Conservation (phyloP, 2,113 vertebrate species). For the Copsychus sechellarum region DNA sequence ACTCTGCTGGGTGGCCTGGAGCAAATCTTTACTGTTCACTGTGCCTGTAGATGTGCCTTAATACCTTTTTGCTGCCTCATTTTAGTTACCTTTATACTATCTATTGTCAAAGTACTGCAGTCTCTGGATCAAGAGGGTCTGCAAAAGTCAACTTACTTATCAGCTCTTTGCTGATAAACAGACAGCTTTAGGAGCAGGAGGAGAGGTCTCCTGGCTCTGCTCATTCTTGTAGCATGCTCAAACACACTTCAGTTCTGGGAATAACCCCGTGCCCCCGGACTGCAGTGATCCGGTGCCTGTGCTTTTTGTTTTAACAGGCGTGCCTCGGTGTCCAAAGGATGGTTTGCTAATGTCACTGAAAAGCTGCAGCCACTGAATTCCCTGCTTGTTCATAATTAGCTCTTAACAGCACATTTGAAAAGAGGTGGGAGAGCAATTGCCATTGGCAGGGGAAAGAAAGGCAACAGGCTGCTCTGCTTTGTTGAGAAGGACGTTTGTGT, state of each 20-base stretch:
- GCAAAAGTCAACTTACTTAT: neutral
- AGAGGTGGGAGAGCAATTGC: conserved; percentile 14
- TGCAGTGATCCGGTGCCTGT: neutral
- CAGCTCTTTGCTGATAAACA: neutral
- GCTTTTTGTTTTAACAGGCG: neutral
- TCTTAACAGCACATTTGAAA: conserved; percentile 50
- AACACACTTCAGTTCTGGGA: neutral
- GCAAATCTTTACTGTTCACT: neutral
- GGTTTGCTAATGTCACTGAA: neutral
- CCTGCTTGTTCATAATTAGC: conserved; percentile 54
- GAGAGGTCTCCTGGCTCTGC: neutral
- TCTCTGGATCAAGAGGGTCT: neutral
- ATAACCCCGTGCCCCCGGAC: neutral
- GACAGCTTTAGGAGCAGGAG: neutral
- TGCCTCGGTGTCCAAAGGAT: neutral
- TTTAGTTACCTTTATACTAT: neutral
- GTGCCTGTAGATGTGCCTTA: neutral
- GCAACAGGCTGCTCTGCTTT: conserved; percentile 18
- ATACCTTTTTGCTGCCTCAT: neutral
- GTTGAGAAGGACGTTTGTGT: conserved; percentile 18
- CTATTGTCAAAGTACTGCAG: neutral
- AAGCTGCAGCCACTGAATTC: conserved; percentile 4
- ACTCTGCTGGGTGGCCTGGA: neutral
- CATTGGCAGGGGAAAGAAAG: neutral
- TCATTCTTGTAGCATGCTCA: neutral